phyloP scores from a whole-genome alignment of 2,797 vertebrate genomes.

The Rhabdomys pumilio region DNA sequence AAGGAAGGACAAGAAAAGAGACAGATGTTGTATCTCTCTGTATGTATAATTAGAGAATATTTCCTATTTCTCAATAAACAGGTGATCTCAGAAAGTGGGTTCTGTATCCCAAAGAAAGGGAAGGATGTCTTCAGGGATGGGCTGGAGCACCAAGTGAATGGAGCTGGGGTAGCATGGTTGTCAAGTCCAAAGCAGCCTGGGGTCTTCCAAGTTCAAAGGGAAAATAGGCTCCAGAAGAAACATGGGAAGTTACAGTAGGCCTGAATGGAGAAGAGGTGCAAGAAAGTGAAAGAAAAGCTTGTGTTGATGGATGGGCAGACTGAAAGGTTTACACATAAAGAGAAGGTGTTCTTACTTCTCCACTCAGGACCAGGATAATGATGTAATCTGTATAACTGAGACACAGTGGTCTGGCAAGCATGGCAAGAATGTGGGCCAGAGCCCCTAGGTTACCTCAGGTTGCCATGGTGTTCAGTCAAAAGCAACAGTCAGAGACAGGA shows the following conservation, averaged over 20 bases:
- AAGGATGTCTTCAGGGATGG: neutral
- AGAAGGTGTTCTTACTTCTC: constrained; percentile 72
- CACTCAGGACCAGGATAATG: constrained; percentile 68
- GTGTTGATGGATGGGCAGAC: constrained; percentile 63
- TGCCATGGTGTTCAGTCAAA: constrained; percentile 80
- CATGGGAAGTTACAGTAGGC: constrained; percentile 64
- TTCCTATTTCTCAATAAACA: neutral
- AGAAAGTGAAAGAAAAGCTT: constrained; percentile 60
- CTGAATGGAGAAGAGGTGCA: constrained; percentile 7
- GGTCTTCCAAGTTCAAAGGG: constrained; percentile 45
- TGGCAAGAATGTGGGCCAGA: constrained; percentile 70
- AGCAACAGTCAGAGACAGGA: constrained; percentile 75
- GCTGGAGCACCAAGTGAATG: neutral
- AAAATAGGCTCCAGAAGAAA: constrained; percentile 37
- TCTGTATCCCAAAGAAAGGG: neutral
- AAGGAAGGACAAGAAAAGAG: neutral
- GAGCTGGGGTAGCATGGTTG: neutral
- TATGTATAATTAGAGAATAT: neutral
- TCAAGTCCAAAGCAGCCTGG: constrained; percentile 14
- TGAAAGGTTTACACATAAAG: constrained; percentile 71
- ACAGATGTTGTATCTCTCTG: neutral
- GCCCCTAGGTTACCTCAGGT: constrained; percentile 81
- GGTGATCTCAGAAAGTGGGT: neutral
- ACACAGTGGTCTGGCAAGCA: constrained; percentile 76
- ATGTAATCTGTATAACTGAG: constrained; percentile 78